These are phyloP conservation scores for Dermatemys mawii DNA, from an alignment of 2,113 vertebrate genomes.

Conservation along the genomic window DNA sequence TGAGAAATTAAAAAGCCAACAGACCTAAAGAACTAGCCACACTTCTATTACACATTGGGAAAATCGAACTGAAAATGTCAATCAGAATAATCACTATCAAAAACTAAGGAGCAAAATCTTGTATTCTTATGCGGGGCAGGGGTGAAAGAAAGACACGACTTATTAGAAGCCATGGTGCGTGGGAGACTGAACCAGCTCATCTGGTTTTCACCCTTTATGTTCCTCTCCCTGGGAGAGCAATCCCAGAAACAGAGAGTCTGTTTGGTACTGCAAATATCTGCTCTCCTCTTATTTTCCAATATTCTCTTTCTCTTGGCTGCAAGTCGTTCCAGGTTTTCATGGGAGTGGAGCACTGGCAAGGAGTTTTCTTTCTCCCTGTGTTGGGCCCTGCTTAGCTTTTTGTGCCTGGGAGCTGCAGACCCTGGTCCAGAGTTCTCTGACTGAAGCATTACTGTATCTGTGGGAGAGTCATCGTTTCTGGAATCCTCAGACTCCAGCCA, in stretches of 20 bases:
- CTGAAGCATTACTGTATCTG: background rate
- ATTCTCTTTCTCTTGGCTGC: background rate
- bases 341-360: background rate
- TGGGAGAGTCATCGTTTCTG: background rate
- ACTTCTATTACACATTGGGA: rapidly evolving
- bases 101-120: conserved; percentile 51
- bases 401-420: conserved; percentile 5
- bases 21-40: background rate
- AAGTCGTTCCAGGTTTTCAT: conserved; percentile 2
- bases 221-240: conserved; percentile 42
- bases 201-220: conserved; percentile 20
- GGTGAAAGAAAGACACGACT: rapidly evolving
- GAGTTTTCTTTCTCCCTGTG: background rate
- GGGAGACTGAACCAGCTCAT: conserved; percentile 67
- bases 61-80: background rate
- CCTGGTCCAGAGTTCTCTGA: background rate
- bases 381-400: background rate
- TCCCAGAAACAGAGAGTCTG: background rate
- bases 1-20: background rate
- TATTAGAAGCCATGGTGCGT: background rate
- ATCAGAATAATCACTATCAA: conserved; percentile 80
- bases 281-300: background rate
- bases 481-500: conserved; percentile 14
- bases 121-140: conserved; percentile 8
- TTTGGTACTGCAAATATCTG: background rate